Evolutionary conservation across 2,888 invertebrate species (phyloP), one percentile per base, ranked within the genome.

Genomic region (Phyto melanocephala): DNA sequence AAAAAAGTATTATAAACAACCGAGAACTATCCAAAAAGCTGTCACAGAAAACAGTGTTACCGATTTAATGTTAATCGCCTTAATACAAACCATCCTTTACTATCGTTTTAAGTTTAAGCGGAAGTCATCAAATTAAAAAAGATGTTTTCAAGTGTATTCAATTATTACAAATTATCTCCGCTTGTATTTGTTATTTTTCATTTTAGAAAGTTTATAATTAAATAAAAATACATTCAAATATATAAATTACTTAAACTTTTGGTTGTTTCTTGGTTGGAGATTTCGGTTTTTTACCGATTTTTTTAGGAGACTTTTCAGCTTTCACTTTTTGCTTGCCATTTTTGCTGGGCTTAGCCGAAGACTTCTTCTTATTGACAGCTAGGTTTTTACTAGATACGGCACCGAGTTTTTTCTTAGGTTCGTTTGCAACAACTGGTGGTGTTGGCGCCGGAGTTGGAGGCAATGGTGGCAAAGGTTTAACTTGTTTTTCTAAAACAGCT

Each of bases 391-490:
- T 42, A 10, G 52, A 20, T 7, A 20, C 13, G 6, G 7, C 17
- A 10, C 2, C 10, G 11, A 68, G 45, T 60, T 78, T 68, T 8
- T 67, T 58, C 33, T 11, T 62, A 13, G 56, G 2, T 3, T 47
- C 10, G 0, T 70, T 70, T 24, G 22, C 77, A 28, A 85, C 81
- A n/a, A 85, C 71, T 37, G 85, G 85, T n/a, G 86, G 86, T n/a
- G 87, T 87, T 17, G 86, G 86, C 7, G 84, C 76, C 22, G 86
- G 87, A 10, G 85, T 86, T 17, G 76, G 65, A n/a, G 88, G 87
- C 75, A 86, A 71, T 20, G 86, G 87, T 15, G 86, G 40, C 28
- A 56, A 20, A n/a, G 70, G 75, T 45, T 75, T 65, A 1, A 8
- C 24, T 0, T 42, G 47, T 45, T 63, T 54, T 24, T 62, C 52